These are phyloP conservation scores for Trochalopteron elliotii DNA, from an alignment of 2,113 vertebrate species.

Conservation along the genomic window DNA sequence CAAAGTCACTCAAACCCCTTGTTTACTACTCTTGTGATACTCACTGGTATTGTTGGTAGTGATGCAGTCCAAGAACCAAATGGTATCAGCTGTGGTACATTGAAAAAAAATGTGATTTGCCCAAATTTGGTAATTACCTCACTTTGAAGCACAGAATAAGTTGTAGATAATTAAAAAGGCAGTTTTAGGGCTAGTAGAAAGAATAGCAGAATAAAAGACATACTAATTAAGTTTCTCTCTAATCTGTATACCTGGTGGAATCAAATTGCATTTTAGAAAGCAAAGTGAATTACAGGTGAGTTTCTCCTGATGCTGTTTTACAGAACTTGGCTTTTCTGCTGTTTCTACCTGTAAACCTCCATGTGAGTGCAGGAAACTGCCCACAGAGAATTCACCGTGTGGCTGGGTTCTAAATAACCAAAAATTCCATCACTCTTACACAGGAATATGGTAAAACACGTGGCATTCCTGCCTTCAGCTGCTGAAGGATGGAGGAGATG, in stretches of 20 bases:
- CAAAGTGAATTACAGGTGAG: background rate
- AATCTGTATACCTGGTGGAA: background rate
- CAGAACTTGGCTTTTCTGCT: background rate
- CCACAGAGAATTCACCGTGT: rapidly evolving
- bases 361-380: background rate
- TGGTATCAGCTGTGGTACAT: background rate
- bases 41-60: background rate
- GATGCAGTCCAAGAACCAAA: background rate
- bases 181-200: background rate
- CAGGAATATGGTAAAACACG: background rate
- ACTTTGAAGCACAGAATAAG: background rate
- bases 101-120: background rate
- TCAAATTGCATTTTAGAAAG: background rate
- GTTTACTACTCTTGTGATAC: background rate
- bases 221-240: background rate
- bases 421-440: background rate
- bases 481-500: background rate
- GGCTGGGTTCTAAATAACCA: background rate
- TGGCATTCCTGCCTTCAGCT: background rate
- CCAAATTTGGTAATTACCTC: background rate
- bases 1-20: background rate
- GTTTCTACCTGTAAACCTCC: background rate
- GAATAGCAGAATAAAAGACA: background rate
- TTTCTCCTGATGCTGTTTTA: background rate
- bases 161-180: background rate